Conservation (phyloP, 1,140 invertebrate species). For the Halictus rubicundus region DNA sequence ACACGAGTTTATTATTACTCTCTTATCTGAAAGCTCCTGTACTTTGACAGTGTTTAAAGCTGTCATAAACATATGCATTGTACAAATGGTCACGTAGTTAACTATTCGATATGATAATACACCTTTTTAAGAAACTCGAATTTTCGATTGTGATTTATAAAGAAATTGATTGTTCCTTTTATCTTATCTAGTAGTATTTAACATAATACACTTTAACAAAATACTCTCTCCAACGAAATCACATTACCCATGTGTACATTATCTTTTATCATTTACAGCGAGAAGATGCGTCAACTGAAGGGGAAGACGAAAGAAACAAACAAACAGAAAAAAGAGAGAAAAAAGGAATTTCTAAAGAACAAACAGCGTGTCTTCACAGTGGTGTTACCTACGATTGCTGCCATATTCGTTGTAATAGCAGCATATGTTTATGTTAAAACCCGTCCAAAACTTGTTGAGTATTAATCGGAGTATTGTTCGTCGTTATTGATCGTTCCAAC, state of each 20-base stretch:
- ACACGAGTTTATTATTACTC: not conserved
- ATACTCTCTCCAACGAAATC: too few relatives aligned
- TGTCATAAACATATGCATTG: conserved; percentile 49
- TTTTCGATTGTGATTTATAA: conserved; percentile 1
- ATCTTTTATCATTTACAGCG: conserved; percentile 31
- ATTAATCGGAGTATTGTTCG: conserved; percentile 59
- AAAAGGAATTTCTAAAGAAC: conserved; percentile 89
- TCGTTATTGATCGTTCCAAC: conserved; percentile 47
- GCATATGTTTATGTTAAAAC: conserved; percentile 90
- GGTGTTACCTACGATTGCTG: conserved; percentile 86
- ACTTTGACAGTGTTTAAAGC: not conserved
- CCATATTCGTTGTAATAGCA: conserved; percentile 86
- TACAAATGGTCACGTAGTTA: not conserved
- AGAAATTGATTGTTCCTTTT: not conserved
- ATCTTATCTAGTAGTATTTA: not conserved
- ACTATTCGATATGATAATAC: not conserved
- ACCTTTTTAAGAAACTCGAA: not conserved
- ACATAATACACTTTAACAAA: not conserved
- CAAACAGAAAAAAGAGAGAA: conserved; percentile 91
- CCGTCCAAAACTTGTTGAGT: conserved; percentile 81
- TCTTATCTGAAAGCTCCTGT: conserved; percentile 14
- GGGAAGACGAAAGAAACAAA: conserved; percentile 90
- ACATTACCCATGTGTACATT: not conserved
- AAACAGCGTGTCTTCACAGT: conserved; percentile 88
- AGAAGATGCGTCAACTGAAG: conserved; percentile 88